These are phyloP conservation scores for Neoaliturus tenellus DNA, from an alignment of 2,888 invertebrate species.

Conservation along the genomic window DNA sequence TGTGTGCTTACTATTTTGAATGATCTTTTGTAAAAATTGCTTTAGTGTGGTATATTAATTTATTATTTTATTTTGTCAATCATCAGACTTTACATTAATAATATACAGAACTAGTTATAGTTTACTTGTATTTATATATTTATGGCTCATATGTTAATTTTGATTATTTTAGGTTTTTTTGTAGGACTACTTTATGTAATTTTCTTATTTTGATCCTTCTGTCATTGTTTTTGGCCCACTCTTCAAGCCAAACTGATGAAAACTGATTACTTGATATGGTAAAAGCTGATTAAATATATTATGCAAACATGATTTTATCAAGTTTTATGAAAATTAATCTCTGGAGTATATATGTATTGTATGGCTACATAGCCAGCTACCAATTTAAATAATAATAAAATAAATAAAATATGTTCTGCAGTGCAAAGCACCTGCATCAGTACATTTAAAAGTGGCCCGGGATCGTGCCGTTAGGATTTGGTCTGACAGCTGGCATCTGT, in stretches of 20 bases:
- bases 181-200: background rate
- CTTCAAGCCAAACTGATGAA: background rate
- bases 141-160: background rate
- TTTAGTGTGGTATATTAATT: background rate
- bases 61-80: background rate
- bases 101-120: background rate
- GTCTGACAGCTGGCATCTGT: too few relatives aligned
- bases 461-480: too few relatives aligned
- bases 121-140: background rate
- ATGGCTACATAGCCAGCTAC: too few relatives aligned
- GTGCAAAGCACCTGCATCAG: too few relatives aligned
- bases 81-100: background rate
- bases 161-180: background rate
- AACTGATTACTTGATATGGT: background rate
- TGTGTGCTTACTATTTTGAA: background rate
- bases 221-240: background rate
- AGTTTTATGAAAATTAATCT: too few relatives aligned
- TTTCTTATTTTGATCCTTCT: background rate
- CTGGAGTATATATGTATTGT: too few relatives aligned
- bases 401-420: too few relatives aligned
- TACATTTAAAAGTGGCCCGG: too few relatives aligned
- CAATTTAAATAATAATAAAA: too few relatives aligned
- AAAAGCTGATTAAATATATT: too few relatives aligned
- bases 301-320: too few relatives aligned
- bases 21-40: background rate